Evolutionary conservation across 2,888 invertebrate species (phyloP).

Genomic region (Polydesmus complanatus): DNA sequence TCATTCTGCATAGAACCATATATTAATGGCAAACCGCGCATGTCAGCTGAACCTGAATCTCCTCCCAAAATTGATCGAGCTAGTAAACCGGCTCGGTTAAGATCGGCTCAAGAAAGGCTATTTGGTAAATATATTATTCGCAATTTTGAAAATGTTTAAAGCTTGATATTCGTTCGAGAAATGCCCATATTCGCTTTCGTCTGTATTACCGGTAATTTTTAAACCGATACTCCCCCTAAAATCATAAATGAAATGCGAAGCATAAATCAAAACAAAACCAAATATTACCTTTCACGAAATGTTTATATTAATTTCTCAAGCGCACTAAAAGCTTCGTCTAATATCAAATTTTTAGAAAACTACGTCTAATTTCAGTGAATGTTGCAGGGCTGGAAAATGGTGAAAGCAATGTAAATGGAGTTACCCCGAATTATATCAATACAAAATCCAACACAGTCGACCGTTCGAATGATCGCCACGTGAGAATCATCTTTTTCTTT

Average conservation of each 20-base stretch:
- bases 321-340: no score
- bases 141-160: not conserved
- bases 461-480: slow-evolving; percentile 32
- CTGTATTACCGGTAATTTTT: no score
- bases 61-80: slow-evolving; percentile 70
- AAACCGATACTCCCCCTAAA: no score
- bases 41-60: slow-evolving; percentile 44
- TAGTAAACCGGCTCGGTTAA: slow-evolving; percentile 47
- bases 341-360: no score
- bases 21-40: slow-evolving; percentile 11
- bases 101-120: slow-evolving; percentile 17
- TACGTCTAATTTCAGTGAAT: no score
- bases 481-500: slow-evolving; percentile 20
- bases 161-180: not conserved
- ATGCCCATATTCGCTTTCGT: slow-evolving; percentile 28
- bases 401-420: slow-evolving; percentile 12
- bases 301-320: no score
- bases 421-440: slow-evolving; percentile 35
- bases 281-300: slow-evolving; percentile 24
- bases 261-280: slow-evolving; percentile 34
- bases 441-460: slow-evolving; percentile 34
- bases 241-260: no score
- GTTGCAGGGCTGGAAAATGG: slow-evolving; percentile 20
- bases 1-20: slow-evolving; percentile 15
- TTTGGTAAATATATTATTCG: slow-evolving; percentile 13